Evolutionary conservation across 2,797 vertebrate genomes (phyloP), one percentile per base, ranked within the genome.

Genomic region (Urocyon cinereoargenteus): DNA sequence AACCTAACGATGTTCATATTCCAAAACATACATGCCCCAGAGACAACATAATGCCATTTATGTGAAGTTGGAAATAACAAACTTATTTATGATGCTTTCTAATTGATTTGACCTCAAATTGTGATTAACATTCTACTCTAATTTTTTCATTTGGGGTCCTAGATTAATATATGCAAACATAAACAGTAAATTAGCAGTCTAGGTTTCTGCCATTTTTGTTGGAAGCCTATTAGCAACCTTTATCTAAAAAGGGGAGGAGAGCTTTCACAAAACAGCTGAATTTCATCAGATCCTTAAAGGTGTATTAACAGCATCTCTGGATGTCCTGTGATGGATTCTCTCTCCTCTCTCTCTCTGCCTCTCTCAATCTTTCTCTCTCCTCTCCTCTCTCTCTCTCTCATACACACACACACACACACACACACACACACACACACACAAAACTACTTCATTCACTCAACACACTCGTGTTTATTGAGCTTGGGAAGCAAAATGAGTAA

Each of bases 1-100:
- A 98, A 93, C 55, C 95, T 97, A 98, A 98, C n/a, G 49, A 98
- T 97, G 96, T 86, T 98, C 98, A 97, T 93, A 95, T 97, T 98
- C 93, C 68, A 7, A 9, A 97, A 91, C 59, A 96, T 70, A 81
- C 61, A 14, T 94, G 96, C 92, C 97, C 93, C 96, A 98, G 75
- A 77, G 97, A 90, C 68, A 96, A 97, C 40, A 88, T 24, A 73
- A 96, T 95, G 88, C 64, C 92, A 97, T 97, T 98, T 98, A 96
- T 78, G 87, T 21, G 93, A 97, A 84, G 97, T 92, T 91, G 77
- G 85, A 97, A 98, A 45, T 70, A 96, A 94, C 34, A 98, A 95
- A 94, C 88, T 97, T 96, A 94, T 1, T 91, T 79, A 87, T 11
- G 91, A 57, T 97, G 97, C 86, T 97, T 98, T 86, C 59, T 91